Percentiles rank a stretch among this genome's conserved stretches.
phyloP scores from a whole-genome alignment of 2,888 invertebrate genomes.

The Pandemis heparana region DNA sequence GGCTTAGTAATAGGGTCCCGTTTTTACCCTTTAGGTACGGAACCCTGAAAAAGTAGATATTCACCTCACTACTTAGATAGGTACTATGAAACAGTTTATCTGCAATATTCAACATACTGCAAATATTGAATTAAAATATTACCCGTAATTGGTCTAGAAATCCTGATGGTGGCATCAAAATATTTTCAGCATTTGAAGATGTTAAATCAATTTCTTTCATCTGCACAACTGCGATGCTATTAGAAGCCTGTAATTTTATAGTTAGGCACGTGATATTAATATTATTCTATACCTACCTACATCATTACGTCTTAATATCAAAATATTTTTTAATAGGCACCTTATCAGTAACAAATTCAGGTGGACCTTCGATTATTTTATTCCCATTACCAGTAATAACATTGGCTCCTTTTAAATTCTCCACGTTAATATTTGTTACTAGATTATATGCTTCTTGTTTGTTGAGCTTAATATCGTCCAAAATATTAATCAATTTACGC shows the following conservation, averaged over 20 bases:
- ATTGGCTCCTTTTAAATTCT: conserved; percentile 58
- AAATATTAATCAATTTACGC: conserved; percentile 72
- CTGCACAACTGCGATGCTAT: conserved; percentile 47
- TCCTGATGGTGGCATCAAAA: conserved; percentile 69
- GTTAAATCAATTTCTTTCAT: conserved; percentile 64
- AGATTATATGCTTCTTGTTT: conserved; percentile 60
- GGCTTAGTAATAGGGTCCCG: too few species aligned
- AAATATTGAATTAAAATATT: not conserved
- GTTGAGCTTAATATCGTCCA: conserved; percentile 69
- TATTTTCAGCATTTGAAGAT: conserved; percentile 48
- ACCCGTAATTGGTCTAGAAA: conserved; percentile 66
- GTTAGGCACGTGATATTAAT: not conserved
- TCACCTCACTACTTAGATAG: too few species aligned
- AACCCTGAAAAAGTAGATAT: too few species aligned
- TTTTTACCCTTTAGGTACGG: too few species aligned
- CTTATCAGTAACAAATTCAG: conserved; percentile 7
- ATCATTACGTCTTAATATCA: too few species aligned
- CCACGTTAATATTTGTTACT: conserved; percentile 62
- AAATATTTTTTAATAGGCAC: not conserved
- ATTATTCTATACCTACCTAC: too few species aligned
- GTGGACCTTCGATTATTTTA: conserved; percentile 6
- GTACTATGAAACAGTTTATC: too few species aligned
- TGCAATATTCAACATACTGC: not conserved
- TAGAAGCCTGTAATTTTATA: conserved; percentile 24
- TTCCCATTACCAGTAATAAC: conserved; percentile 52